A percentile compares a stretch with the other conserved stretches of the same genome.
phyloP scores from a whole-genome alignment of 2,797 vertebrate species.

The Esox lucius region DNA sequence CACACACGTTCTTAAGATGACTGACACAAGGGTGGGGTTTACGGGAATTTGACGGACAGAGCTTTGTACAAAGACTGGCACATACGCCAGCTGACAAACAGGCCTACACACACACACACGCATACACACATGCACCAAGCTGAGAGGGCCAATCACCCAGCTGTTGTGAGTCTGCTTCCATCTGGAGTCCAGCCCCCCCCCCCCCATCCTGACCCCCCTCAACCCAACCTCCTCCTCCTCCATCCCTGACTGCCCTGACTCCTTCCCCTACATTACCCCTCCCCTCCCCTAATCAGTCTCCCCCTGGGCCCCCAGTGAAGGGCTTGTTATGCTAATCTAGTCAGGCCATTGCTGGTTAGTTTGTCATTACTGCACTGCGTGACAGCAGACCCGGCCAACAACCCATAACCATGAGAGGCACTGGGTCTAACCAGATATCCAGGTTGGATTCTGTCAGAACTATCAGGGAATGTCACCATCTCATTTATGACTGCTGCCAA shows the following conservation, averaged over 20 bases:
- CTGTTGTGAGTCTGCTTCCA: conserved; percentile 92
- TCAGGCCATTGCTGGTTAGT: conserved; percentile 52
- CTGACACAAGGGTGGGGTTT: conserved; percentile 69
- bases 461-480: no score
- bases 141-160: conserved; percentile 84
- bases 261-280: conserved; percentile 36
- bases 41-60: conserved; percentile 83
- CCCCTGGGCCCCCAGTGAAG: conserved; percentile 57
- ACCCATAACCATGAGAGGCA: conserved; percentile 30
- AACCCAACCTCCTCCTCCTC: conserved; percentile 39
- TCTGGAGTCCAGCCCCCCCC: conserved; percentile 90
- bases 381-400: conserved; percentile 48
- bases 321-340: conserved; percentile 80
- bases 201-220: conserved; percentile 77
- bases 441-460: no score
- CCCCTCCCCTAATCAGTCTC: conserved; percentile 38
- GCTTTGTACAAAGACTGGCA: conserved; percentile 67
- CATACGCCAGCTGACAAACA: conserved; percentile 88
- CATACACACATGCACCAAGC: conserved; percentile 35
- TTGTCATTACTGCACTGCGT: conserved; percentile 45
- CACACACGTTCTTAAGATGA: conserved; percentile 35
- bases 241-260: conserved; percentile 74
- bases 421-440: not conserved
- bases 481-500: no score
- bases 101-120: conserved; percentile 17